phyloP scores from a whole-genome alignment of 2,113 vertebrate genomes.

The Burhinus bistriatus region DNA sequence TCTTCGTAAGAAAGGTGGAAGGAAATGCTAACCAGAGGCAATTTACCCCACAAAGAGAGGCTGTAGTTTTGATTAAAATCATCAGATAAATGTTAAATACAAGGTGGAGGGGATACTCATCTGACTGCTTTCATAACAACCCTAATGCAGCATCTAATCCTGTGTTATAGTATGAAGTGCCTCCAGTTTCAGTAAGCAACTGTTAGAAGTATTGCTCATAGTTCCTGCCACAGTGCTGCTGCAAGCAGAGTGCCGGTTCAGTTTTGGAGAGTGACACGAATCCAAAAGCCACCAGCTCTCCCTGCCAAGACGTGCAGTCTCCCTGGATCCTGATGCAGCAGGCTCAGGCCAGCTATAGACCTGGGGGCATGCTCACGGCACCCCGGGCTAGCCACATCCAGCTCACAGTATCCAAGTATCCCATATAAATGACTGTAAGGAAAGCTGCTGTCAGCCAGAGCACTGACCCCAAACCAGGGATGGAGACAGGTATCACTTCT shows the following conservation, averaged over 20 bases:
- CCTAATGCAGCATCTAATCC: neutral
- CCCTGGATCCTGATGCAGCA: fast-evolving
- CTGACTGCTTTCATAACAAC: neutral
- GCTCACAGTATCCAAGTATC: neutral
- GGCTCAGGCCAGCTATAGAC: neutral
- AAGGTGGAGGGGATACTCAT: neutral
- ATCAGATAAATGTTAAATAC: neutral
- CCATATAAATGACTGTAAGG: fast-evolving
- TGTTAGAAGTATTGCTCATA: neutral
- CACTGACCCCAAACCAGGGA: fast-evolving
- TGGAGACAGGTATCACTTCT: neutral
- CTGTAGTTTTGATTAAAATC: neutral
- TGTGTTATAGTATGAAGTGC: neutral
- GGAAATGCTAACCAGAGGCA: neutral
- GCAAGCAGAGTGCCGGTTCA: no score
- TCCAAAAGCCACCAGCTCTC: neutral
- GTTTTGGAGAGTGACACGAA: fast-evolving
- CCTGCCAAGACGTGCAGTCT: fast-evolving
- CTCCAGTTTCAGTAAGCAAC: neutral
- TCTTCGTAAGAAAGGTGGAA: neutral
- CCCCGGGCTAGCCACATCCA: neutral
- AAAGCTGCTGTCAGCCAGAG: neutral
- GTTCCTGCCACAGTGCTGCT: neutral
- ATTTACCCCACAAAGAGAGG: neutral
- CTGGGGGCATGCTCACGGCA: fast-evolving